Base-by-base conservation (phyloP, 2,888 invertebrate genomes). In the Xanthorhoe designata region DNA sequence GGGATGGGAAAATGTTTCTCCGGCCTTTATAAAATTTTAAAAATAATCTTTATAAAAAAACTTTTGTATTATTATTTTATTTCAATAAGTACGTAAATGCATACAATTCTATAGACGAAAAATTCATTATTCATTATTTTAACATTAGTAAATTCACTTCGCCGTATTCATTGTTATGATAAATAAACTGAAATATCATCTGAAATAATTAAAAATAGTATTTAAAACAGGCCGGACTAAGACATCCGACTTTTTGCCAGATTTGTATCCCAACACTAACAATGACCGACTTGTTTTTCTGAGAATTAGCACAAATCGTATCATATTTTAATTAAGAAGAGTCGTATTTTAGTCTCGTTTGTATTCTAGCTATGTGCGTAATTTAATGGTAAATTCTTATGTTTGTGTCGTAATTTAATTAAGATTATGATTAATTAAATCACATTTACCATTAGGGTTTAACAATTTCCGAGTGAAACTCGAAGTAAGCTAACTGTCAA, bases 251-350 rank as follows among this genome's bases (percentile, higher is more conserved):
- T 38, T 13, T 38, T 13, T 13, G 13, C 2, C 2, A 3, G 32
- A 32, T 32, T 32, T 32, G 32, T 7, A 42, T 56, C 56, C 56
- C 60, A 24, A 29, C 45, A 19, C 51, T 60, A 45, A 9, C 52
- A 29, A 52, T 60, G 52, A 61, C 38, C 15, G 4, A 45, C 49
- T 52, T 65, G 65, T 68, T 72, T 64, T 65, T 60, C 62, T 60
- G 70, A 55, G 65, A 72, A 72, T 72, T 73, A 68, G 69, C 66
- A 64, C 66, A 68, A 69, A 69, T 71, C 66, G 60, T 64, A 68
- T 71, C n/a, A 65, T 66, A 71, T 71, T 69, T 66, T 73, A 71
- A 73, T 71, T 69, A 73, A 64, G 62, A 63, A 62, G 56, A 47
- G 55, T 56, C 49, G 64, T 63, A 61, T 67, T 69, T 66, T 67